A percentile compares a stretch with the other conserved stretches of the same genome.
Evolutionary conservation across 64 coral and sea anemone genomes (phyloP).

Genomic region (Dendronephthya gigantea): DNA sequence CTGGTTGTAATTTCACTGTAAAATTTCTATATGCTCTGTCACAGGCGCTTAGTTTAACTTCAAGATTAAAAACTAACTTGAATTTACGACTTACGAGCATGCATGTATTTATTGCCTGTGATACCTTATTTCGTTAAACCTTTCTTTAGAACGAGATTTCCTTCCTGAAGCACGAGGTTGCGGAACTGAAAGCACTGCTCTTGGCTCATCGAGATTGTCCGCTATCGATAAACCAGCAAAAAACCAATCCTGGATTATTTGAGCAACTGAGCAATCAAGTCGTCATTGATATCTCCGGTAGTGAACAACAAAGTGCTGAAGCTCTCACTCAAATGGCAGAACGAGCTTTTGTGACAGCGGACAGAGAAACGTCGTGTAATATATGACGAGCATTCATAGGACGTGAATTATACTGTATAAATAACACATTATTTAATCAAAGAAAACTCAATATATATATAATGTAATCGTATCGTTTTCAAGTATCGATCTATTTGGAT

Average conservation of each 20-base stretch:
- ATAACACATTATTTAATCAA: background rate
- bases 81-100: background rate
- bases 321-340: constrained; percentile 1
- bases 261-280: background rate
- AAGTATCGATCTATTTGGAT: background rate
- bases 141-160: constrained; percentile 77
- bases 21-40: too few relatives aligned
- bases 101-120: background rate
- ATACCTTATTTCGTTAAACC: background rate
- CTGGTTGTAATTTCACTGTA: too few relatives aligned
- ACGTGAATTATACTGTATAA: background rate
- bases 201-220: constrained; percentile 94
- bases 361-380: background rate
- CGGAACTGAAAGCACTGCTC: constrained; percentile 80
- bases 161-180: constrained; percentile 78
- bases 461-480: background rate
- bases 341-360: background rate
- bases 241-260: constrained; percentile 8
- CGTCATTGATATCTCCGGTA: background rate
- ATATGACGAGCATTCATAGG: background rate
- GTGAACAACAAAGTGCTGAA: constrained; percentile 5
- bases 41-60: too few relatives aligned
- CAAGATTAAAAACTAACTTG: too few relatives aligned
- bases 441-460: background rate
- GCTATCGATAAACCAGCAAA: constrained; percentile 75